These are phyloP conservation scores for Eurosta solidaginis DNA, from an alignment of 1,140 invertebrate species.

Conservation along the genomic window DNA sequence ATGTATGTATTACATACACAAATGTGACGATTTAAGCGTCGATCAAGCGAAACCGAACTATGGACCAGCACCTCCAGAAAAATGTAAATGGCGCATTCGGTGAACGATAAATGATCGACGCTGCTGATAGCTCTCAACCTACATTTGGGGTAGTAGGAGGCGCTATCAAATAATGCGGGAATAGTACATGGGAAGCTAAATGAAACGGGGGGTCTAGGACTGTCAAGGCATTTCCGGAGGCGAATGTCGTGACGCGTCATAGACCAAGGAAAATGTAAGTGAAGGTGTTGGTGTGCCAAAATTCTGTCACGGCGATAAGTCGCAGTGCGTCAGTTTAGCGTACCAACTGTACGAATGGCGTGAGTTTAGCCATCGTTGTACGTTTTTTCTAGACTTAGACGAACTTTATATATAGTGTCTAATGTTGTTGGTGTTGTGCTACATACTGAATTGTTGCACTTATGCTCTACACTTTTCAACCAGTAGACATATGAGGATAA, in stretches of 20 bases:
- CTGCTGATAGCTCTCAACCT: neutral
- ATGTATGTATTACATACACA: neutral
- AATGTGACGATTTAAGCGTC: neutral
- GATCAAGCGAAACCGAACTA: neutral
- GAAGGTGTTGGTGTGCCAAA: neutral
- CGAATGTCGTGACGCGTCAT: neutral
- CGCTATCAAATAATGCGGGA: conserved; percentile 6
- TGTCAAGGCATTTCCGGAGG: conserved; percentile 1
- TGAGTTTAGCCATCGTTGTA: conserved; percentile 30
- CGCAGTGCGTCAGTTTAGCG: neutral
- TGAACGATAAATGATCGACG: neutral
- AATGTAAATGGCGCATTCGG: neutral
- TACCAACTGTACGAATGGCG: conserved; percentile 34
- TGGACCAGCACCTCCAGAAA: neutral
- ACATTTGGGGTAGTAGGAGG: no score
- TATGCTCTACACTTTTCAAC: no score
- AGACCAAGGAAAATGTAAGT: neutral
- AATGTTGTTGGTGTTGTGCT: no score
- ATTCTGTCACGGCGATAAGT: neutral
- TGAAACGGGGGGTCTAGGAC: neutral
- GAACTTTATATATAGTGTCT: neutral
- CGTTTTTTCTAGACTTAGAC: neutral
- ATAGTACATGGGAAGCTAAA: neutral
- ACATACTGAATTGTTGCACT: neutral
- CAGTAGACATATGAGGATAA: no score